These are phyloP conservation scores for Trichechus manatus DNA, from an alignment of 2,113 vertebrate species.

Conservation along the genomic window DNA sequence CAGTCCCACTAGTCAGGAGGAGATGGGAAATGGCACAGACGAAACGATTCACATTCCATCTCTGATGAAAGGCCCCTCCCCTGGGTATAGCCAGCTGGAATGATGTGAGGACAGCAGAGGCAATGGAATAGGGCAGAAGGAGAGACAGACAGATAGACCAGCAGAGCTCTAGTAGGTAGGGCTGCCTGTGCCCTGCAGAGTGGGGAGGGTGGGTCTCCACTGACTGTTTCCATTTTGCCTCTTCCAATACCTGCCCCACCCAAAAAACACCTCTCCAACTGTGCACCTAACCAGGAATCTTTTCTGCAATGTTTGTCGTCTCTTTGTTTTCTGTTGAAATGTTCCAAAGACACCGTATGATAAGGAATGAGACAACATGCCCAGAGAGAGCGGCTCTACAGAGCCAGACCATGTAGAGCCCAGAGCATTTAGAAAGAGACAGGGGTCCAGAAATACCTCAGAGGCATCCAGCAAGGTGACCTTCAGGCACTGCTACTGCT, in stretches of 20 bases:
- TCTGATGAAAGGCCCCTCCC: background rate
- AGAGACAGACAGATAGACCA: background rate
- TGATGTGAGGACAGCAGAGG: background rate
- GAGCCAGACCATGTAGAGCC: background rate
- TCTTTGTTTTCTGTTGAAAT: background rate
- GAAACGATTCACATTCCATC: too few relatives aligned
- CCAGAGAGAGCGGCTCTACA: background rate
- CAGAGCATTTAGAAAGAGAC: background rate
- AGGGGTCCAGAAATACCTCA: background rate
- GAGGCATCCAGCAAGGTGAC: background rate
- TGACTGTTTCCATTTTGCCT: background rate
- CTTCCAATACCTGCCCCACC: background rate
- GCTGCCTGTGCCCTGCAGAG: background rate
- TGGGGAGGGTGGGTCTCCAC: background rate
- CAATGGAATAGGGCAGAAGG: background rate
- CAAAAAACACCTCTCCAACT: background rate
- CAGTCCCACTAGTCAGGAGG: background rate
- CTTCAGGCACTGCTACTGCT: background rate
- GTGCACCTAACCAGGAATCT: background rate
- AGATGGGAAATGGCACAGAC: background rate
- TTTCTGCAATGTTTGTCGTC: background rate
- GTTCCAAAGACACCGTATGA: background rate
- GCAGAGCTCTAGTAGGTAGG: background rate
- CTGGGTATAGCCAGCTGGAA: background rate
- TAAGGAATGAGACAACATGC: background rate